Base-by-base conservation (phyloP, 2,888 invertebrate species). In the Xiphydria camelus region DNA sequence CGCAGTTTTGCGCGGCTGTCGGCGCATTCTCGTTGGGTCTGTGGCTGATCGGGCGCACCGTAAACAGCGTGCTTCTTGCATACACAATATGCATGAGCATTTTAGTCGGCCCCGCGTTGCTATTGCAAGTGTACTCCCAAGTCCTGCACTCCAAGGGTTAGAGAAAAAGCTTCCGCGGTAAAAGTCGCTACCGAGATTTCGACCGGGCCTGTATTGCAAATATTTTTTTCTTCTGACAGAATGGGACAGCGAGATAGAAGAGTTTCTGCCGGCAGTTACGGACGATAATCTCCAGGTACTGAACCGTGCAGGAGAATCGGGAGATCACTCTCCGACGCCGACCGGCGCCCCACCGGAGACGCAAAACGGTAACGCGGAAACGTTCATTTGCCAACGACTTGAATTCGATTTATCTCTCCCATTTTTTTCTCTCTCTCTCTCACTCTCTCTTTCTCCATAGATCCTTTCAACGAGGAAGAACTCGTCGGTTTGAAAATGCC, bases 211-310 rank as follows among this genome's bases (percentile, higher is more conserved):
- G 19, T 31, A 6, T 32, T 53, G 14, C 45, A 40, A 4, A 17
- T 29, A 5, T 32, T 42, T 5, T 26, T 48, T 12, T 35, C 39
- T 2, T 20, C 38, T 33, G 20, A 15, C 25, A 75, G 76, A 75
- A 59, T 75, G 73, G 68, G 76, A 76, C 47, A 73, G 62, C 51
- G 76, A 74, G 43, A 73, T 75, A 35, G 76, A 75, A 47, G 76
- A 76, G 49, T 76, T 76, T 63, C 55, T 75, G 54, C 76, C 76
- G 19, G 65, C 68, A 18, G 70, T 68, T 14, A 74, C 73, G 4
- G 70, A 73, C 41, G 70, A 73, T 37, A 74, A 67, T 61, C 61
- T 76, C 40, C 67, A 75, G 52, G 69, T 76, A 49, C 62, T 76
- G 43, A 66, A 69, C 17, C 66, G 68, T 36, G 76, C 75, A 9